Evolutionary conservation across 2,888 invertebrate species (phyloP).

Genomic region (Stratiomys singularior): DNA sequence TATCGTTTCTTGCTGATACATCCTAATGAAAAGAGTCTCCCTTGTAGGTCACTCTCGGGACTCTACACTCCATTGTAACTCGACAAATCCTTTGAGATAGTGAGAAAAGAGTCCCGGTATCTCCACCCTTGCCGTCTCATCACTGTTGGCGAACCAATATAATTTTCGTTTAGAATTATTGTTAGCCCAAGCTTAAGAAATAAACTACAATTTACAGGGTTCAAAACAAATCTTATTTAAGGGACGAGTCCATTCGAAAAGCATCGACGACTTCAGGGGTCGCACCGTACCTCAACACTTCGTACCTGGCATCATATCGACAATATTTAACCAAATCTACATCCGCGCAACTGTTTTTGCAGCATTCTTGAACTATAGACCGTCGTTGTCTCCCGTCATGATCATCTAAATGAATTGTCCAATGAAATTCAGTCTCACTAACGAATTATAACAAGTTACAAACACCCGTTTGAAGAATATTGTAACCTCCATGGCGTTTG

Average conservation of each 20-base stretch:
- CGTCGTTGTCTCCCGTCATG: conserved; percentile 34
- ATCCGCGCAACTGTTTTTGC: conserved; percentile 42
- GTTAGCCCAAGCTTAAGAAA: too few relatives aligned
- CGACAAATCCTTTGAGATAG: too few relatives aligned
- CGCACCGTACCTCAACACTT: background rate
- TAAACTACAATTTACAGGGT: too few relatives aligned
- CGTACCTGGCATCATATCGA: conserved; percentile 11
- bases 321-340: conserved; percentile 39
- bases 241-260: too few relatives aligned
- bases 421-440: background rate
- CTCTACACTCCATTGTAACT: background rate
- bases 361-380: conserved; percentile 47
- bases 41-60: background rate
- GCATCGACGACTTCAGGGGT: background rate
- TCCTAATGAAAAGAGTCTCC: background rate
- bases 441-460: background rate
- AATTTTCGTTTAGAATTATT: too few relatives aligned
- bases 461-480: background rate
- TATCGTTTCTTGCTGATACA: background rate
- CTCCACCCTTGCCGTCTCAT: background rate
- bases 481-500: background rate
- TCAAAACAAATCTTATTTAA: too few relatives aligned
- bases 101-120: background rate
- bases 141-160: background rate
- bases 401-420: conserved; percentile 1